Conservation (phyloP, 2,113 vertebrate genomes). For the Rhizomys pruinosus region DNA sequence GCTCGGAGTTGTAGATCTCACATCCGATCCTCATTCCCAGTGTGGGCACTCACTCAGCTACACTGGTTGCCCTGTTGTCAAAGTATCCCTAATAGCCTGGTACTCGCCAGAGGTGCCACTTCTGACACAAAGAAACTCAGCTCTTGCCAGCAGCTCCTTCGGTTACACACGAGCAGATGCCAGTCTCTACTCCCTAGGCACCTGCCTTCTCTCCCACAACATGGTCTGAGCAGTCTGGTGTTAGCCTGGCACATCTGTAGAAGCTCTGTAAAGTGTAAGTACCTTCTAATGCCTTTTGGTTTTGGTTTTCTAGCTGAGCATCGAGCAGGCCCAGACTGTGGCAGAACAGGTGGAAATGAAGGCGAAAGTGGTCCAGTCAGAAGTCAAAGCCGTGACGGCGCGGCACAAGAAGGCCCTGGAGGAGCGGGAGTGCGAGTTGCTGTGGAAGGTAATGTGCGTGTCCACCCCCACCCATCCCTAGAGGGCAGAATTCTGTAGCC, state of each 20-base stretch:
- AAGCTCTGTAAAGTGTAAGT: neutral
- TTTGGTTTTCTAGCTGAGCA: slow-evolving; percentile 90
- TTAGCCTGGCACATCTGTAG: neutral
- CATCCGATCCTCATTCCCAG: neutral
- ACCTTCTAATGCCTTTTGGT: neutral
- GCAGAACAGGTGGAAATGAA: slow-evolving; percentile 99
- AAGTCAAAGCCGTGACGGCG: slow-evolving; percentile 96
- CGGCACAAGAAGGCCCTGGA: slow-evolving; percentile 97
- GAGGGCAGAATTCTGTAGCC: rapidly evolving
- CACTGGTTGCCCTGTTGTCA: neutral
- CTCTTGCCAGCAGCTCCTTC: slow-evolving; percentile 18
- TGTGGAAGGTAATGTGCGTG: slow-evolving; percentile 93
- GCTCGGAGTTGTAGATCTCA: neutral
- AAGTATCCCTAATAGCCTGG: neutral
- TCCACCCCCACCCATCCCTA: rapidly evolving
- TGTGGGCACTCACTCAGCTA: neutral
- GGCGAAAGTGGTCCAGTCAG: slow-evolving; percentile 96
- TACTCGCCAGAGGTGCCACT: neutral
- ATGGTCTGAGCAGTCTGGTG: neutral
- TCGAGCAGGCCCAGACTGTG: slow-evolving; percentile 98
- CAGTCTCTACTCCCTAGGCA: neutral
- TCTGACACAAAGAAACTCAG: neutral
- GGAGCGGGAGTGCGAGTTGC: slow-evolving; percentile 96
- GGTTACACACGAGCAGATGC: slow-evolving; percentile 13
- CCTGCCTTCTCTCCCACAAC: neutral